Conservation (phyloP, 2,888 invertebrate genomes). For the Stenoptilia bipunctidactyla region DNA sequence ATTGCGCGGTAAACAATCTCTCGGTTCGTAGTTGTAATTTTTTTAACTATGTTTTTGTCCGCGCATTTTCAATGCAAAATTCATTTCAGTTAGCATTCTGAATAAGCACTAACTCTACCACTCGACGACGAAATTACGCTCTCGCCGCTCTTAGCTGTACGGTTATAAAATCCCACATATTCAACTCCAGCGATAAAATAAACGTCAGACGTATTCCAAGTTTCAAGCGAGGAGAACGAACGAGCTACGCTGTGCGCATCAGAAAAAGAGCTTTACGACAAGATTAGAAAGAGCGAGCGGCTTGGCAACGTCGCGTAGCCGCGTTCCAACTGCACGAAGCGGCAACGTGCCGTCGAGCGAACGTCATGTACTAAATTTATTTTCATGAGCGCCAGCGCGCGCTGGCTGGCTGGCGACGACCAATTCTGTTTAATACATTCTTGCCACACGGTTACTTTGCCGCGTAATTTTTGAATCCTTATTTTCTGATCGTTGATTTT, state of each 20-base stretch:
- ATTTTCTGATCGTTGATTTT: background rate
- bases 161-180: slow-evolving; percentile 60
- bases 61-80: too few species aligned
- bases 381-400: slow-evolving; percentile 64
- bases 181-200: slow-evolving; percentile 63
- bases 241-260: slow-evolving; percentile 59
- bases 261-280: slow-evolving; percentile 72
- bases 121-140: slow-evolving; percentile 29
- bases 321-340: slow-evolving; percentile 58
- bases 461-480: slow-evolving; percentile 32
- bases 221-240: slow-evolving; percentile 62
- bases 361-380: slow-evolving; percentile 72
- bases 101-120: slow-evolving; percentile 50
- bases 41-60: too few species aligned
- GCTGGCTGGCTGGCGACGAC: slow-evolving; percentile 42
- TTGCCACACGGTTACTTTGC: slow-evolving; percentile 27
- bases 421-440: slow-evolving; percentile 35
- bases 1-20: slow-evolving; percentile 24
- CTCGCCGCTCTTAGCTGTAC: slow-evolving; percentile 24
- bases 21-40: too few species aligned
- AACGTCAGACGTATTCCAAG: slow-evolving; percentile 63
- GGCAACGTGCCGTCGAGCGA: slow-evolving; percentile 55
- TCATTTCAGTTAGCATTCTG: slow-evolving; percentile 51
- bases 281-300: slow-evolving; percentile 70
- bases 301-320: slow-evolving; percentile 63